Evolutionary conservation across 2,113 vertebrate genomes (phyloP).

Genomic region (Cheirogaleus medius): DNA sequence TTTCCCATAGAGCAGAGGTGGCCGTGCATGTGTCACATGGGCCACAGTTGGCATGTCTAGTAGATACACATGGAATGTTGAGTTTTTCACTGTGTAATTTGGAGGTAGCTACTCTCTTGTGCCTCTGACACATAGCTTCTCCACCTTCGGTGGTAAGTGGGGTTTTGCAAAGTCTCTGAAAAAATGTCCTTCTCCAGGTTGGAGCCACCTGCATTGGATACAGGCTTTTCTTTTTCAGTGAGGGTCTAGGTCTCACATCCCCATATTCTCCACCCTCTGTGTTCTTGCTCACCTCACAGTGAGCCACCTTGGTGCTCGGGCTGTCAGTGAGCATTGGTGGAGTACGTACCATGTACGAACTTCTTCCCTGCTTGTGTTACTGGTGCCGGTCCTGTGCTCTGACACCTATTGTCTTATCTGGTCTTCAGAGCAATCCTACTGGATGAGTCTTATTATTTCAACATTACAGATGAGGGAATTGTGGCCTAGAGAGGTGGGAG

Average conservation of each 20-base stretch:
- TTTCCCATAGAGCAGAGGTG: background rate
- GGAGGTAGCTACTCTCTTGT: background rate
- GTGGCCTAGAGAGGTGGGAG: background rate
- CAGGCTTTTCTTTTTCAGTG: background rate
- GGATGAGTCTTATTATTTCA: background rate
- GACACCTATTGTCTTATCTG: background rate
- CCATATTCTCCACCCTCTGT: no score
- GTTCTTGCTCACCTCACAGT: background rate
- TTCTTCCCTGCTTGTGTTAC: background rate
- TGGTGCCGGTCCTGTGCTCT: background rate
- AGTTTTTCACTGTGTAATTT: background rate
- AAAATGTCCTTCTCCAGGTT: background rate
- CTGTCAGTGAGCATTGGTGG: background rate
- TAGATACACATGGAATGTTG: background rate
- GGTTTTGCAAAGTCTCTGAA: background rate
- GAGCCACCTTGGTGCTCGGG: accelerated
- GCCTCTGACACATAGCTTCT: background rate
- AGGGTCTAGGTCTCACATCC: background rate
- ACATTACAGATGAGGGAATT: background rate
- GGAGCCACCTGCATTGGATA: background rate
- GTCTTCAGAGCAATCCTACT: background rate
- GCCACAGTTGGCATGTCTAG: background rate
- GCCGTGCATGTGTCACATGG: background rate
- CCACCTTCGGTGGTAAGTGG: background rate
- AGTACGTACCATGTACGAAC: background rate